Conservation (phyloP, 2,797 vertebrate genomes). For the Masticophis lateralis region DNA sequence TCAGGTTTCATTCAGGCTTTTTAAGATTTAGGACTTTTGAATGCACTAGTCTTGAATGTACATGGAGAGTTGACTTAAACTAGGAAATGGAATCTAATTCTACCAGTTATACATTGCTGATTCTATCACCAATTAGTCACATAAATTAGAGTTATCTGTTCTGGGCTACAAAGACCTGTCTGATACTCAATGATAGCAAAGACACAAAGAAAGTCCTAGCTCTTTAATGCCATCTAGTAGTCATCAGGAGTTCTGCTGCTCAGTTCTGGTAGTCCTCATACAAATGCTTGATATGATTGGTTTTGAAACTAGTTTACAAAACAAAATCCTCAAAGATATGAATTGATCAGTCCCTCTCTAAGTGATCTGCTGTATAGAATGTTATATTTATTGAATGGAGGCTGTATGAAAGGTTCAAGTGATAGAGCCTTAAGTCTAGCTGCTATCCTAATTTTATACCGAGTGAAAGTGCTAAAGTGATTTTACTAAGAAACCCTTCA, state of each 20-base stretch:
- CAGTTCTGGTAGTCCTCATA: background rate
- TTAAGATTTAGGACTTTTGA: background rate
- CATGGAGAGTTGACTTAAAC: background rate
- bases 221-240: background rate
- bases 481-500: constrained; percentile 45
- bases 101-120: background rate
- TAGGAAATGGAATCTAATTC: background rate
- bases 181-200: background rate
- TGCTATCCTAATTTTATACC: constrained; percentile 29
- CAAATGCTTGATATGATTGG: background rate
- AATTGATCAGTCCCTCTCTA: constrained; percentile 16
- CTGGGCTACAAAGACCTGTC: background rate
- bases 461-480: background rate
- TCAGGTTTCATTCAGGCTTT: background rate
- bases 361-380: constrained; percentile 17
- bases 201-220: background rate
- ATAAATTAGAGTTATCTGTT: background rate
- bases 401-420: background rate
- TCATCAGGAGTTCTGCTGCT: background rate
- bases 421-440: constrained; percentile 31
- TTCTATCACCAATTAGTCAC: background rate
- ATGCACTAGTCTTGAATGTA: background rate
- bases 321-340: constrained; percentile 11
- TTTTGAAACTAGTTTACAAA: background rate
- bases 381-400: constrained; percentile 39